phyloP scores from a whole-genome alignment of 2,888 invertebrate species.

The Seira musarum region DNA sequence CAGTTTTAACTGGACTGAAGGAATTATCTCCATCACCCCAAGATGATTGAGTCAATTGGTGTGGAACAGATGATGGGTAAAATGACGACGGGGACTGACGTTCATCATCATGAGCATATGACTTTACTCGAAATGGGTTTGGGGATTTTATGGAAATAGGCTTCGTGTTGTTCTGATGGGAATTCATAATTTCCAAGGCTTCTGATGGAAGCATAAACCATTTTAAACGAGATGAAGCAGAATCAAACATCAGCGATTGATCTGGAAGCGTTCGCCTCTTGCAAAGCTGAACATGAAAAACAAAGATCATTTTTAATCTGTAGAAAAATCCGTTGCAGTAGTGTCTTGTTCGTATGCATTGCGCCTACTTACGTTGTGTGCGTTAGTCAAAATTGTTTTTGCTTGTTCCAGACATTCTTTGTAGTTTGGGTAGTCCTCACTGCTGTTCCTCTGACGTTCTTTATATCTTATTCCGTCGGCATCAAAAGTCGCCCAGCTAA shows the following conservation, averaged over 20 bases:
- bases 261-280: slow-evolving; percentile 83
- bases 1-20: slow-evolving; percentile 39
- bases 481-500: slow-evolving; percentile 83
- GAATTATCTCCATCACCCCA: slow-evolving; percentile 34
- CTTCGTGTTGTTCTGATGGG: slow-evolving; percentile 27
- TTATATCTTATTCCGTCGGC: slow-evolving; percentile 84
- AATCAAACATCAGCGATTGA: slow-evolving; percentile 81
- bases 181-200: slow-evolving; percentile 80
- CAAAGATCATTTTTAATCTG: not conserved
- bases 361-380: slow-evolving; percentile 78
- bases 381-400: slow-evolving; percentile 82
- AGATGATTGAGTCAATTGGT: slow-evolving; percentile 62
- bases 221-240: slow-evolving; percentile 80
- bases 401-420: slow-evolving; percentile 86
- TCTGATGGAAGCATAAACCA: slow-evolving; percentile 95
- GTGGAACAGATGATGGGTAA: slow-evolving; percentile 58
- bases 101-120: slow-evolving; percentile 32
- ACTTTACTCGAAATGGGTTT: slow-evolving; percentile 54
- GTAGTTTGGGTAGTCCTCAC: slow-evolving; percentile 77
- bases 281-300: slow-evolving; percentile 74
- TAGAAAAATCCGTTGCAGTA: not conserved
- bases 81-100: slow-evolving; percentile 24
- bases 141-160: slow-evolving; percentile 44
- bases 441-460: slow-evolving; percentile 75
- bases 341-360: too few relatives aligned